Conservation (phyloP, 1,140 invertebrate genomes). For the Lethrus apterus region DNA sequence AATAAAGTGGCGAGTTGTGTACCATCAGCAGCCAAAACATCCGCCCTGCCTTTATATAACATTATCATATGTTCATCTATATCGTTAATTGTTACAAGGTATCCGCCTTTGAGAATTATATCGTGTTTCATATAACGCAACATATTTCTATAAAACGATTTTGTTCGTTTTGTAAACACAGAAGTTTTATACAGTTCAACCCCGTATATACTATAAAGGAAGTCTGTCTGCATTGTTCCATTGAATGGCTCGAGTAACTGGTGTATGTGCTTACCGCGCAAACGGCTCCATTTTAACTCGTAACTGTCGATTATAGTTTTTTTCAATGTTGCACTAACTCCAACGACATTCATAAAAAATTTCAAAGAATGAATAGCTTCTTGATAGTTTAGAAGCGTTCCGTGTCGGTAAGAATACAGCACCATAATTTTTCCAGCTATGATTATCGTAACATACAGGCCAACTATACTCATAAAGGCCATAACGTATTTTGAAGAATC, state of each 20-base stretch:
- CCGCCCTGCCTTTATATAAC: not conserved
- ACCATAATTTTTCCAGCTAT: conserved; percentile 2
- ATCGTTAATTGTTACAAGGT: conserved; percentile 8
- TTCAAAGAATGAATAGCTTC: conserved; percentile 3
- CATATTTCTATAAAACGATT: conserved; percentile 1
- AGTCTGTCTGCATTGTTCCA: conserved; percentile 2
- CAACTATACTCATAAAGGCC: conserved; percentile 1
- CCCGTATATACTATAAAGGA: conserved; percentile 3
- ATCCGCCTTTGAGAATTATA: not conserved
- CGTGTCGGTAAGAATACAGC: not conserved
- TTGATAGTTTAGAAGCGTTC: not conserved
- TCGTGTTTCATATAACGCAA: conserved; percentile 2
- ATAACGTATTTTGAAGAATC: not conserved
- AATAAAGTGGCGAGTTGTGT: not conserved
- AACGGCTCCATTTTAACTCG: conserved; percentile 2
- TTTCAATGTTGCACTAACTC: not conserved
- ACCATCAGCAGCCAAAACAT: conserved; percentile 5
- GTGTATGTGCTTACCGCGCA: not conserved
- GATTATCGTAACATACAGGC: not conserved
- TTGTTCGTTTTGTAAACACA: not conserved
- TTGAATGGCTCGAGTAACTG: not conserved
- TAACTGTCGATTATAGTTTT: not conserved
- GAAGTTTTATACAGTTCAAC: not conserved
- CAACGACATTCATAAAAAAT: not conserved
- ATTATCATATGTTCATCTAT: not conserved